Conservation (phyloP, 2,113 vertebrate genomes). For the Nycticebus coucang region DNA sequence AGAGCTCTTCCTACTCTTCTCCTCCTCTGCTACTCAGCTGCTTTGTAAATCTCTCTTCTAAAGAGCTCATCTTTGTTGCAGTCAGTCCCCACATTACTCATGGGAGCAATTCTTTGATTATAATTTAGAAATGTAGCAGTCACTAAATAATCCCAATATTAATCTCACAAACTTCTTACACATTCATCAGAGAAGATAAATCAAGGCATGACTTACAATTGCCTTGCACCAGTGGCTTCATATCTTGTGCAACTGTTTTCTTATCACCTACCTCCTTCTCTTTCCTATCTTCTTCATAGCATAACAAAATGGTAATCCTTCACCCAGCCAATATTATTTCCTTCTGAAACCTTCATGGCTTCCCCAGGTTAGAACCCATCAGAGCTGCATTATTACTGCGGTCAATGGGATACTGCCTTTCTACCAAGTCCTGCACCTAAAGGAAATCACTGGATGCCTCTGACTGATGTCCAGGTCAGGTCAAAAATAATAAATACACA, state of each 20-base stretch:
- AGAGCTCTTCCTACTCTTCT: not conserved
- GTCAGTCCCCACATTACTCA: not conserved
- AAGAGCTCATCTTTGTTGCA: not conserved
- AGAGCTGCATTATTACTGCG: not conserved
- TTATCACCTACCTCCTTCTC: not conserved
- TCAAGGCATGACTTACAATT: not conserved
- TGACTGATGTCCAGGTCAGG: not conserved
- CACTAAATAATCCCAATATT: not conserved
- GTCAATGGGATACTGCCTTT: not conserved
- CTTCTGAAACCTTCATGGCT: not conserved
- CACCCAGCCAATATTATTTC: not conserved
- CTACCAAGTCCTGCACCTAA: not conserved
- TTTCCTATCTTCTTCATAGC: not conserved
- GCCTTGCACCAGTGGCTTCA: not conserved
- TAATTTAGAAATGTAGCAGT: slow-evolving; percentile 20
- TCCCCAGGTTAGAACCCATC: not conserved
- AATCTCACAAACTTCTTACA: not conserved
- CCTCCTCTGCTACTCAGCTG: not conserved
- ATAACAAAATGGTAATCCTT: not conserved
- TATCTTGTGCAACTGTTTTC: not conserved
- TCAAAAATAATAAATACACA: not conserved
- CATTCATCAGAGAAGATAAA: slow-evolving; percentile 4
- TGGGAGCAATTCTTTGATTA: not conserved
- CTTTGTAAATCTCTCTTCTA: not conserved
- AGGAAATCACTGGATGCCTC: not conserved